These are phyloP conservation scores for Lomographa bimaculata DNA, from an alignment of 2,888 invertebrate species.

Conservation along the genomic window DNA sequence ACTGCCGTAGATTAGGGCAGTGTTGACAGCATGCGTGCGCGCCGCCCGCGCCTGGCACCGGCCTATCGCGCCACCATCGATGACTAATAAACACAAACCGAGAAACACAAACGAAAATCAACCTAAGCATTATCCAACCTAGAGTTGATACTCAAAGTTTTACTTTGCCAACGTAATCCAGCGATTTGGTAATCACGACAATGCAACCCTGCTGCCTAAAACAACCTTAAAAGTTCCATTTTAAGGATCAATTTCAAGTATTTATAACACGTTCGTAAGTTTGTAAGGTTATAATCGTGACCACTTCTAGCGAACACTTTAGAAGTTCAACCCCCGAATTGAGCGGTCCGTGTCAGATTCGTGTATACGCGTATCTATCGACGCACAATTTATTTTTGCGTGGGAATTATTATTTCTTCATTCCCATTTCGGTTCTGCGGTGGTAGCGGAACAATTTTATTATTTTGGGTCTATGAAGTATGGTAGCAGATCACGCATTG, in stretches of 20 bases:
- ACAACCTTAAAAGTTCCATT: constrained; percentile 41
- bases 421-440: constrained; percentile 51
- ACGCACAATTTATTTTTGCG: constrained; percentile 71
- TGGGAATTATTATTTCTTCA: constrained; percentile 74
- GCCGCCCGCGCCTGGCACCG: constrained; percentile 77
- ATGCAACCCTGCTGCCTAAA: constrained; percentile 42
- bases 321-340: constrained; percentile 73
- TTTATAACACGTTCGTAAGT: constrained; percentile 17
- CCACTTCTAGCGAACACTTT: constrained; percentile 81
- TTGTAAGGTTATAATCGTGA: constrained; percentile 68
- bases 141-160: constrained; percentile 22
- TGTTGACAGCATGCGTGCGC: constrained; percentile 82
- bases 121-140: constrained; percentile 9
- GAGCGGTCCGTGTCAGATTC: constrained; percentile 78
- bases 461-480: constrained; percentile 22
- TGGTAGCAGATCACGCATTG: constrained; percentile 11
- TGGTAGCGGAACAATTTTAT: constrained; percentile 45
- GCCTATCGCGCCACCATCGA: constrained; percentile 81
- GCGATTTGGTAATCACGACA: constrained; percentile 55
- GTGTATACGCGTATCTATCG: constrained; percentile 60
- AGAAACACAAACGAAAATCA: constrained; percentile 36
- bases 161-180: constrained; percentile 39
- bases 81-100: constrained; percentile 74
- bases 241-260: too few species aligned
- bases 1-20: constrained; percentile 82